Percentiles rank a stretch among this genome's conserved stretches.
These are phyloP conservation scores for Henicopernis longicauda DNA, from an alignment of 2,113 vertebrate species.

Conservation along the genomic window DNA sequence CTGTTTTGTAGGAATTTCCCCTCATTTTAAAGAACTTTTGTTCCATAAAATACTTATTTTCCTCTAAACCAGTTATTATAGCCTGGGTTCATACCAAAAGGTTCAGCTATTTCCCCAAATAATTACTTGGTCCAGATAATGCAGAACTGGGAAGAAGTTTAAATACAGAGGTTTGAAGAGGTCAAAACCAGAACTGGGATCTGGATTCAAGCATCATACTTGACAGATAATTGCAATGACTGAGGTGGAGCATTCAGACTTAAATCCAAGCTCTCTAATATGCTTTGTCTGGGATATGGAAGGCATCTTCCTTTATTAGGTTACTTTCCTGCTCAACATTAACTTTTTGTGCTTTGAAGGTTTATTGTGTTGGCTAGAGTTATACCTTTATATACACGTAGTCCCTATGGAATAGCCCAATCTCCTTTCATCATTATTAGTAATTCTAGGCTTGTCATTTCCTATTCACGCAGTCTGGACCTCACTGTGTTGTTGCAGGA, in stretches of 20 bases:
- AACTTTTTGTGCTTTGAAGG: constrained; percentile 47
- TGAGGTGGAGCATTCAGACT: constrained; percentile 28
- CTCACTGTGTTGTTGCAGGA: not conserved
- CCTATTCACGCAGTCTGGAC: constrained; percentile 30
- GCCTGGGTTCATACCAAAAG: not conserved
- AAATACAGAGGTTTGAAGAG: not conserved
- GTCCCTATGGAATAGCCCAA: constrained; percentile 11
- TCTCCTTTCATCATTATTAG: constrained; percentile 24
- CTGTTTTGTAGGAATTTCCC: not conserved
- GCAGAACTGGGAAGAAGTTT: not conserved
- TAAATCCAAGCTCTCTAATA: constrained; percentile 34
- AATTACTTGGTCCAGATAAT: not conserved
- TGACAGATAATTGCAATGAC: constrained; percentile 32
- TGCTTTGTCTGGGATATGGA: constrained; percentile 38
- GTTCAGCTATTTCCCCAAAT: not conserved
- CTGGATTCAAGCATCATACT: not conserved
- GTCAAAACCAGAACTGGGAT: not conserved
- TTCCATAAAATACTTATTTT: not conserved
- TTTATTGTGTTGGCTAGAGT: constrained; percentile 48
- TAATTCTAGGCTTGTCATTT: constrained; percentile 8
- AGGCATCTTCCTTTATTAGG: constrained; percentile 62
- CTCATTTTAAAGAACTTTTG: not conserved
- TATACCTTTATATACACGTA: constrained; percentile 1
- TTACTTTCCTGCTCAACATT: constrained; percentile 46
- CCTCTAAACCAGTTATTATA: not conserved